Conservation (phyloP, 2,113 vertebrate genomes). For the Athene cunicularia region DNA sequence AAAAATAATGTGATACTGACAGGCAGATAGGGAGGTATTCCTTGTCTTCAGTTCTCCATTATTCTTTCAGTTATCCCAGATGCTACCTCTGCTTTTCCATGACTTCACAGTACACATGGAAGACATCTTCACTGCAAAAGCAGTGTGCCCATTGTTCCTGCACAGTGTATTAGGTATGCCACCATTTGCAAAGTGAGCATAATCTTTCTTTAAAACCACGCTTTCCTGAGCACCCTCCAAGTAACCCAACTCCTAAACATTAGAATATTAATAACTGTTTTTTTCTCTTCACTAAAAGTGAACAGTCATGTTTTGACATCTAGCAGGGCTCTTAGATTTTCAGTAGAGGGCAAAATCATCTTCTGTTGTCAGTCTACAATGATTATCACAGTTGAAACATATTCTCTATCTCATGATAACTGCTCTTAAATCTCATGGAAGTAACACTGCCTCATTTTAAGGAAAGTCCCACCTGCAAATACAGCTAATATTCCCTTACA, state of each 20-base stretch:
- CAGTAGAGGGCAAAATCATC: neutral
- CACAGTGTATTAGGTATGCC: neutral
- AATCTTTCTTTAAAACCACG: neutral
- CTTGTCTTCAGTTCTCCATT: neutral
- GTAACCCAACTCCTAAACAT: neutral
- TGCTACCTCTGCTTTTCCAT: neutral
- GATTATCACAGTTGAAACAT: neutral
- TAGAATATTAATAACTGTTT: neutral
- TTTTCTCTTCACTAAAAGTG: neutral
- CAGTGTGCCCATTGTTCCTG: neutral
- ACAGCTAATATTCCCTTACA: neutral
- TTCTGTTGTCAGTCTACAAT: neutral
- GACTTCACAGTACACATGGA: neutral
- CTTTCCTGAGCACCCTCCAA: neutral
- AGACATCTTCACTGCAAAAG: neutral
- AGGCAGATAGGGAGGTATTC: neutral
- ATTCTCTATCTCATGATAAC: neutral
- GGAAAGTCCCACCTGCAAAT: neutral
- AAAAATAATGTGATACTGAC: neutral
- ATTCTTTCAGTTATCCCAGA: neutral
- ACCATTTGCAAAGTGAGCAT: neutral
- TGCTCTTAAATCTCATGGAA: neutral
- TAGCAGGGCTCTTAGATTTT: neutral
- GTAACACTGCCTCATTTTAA: neutral
- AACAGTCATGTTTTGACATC: neutral